These are phyloP conservation scores for Sturmia bella DNA, from an alignment of 2,888 invertebrate genomes.

Conservation along the genomic window DNA sequence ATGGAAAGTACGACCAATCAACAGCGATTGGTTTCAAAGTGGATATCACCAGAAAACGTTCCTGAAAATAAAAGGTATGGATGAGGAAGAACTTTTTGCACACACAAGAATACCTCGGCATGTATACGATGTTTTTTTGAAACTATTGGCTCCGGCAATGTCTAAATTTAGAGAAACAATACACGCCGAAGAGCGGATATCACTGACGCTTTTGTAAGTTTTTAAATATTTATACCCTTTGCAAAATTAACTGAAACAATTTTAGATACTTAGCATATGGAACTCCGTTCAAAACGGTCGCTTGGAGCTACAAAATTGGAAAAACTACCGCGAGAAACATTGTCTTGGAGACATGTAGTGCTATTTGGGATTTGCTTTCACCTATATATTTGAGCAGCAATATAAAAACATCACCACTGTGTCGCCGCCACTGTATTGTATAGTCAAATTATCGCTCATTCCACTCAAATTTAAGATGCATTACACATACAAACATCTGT, in stretches of 20 bases:
- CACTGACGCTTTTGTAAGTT: slow-evolving; percentile 1
- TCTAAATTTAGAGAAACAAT: slow-evolving; percentile 1
- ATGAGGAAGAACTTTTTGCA: slow-evolving; percentile 33
- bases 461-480: too few species aligned
- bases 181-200: neutral
- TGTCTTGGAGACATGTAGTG: neutral
- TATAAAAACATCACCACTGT: slow-evolving; percentile 23
- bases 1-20: slow-evolving; percentile 11
- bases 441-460: too few species aligned
- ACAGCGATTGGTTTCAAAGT: slow-evolving; percentile 2
- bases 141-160: slow-evolving; percentile 15
- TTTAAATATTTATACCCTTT: neutral
- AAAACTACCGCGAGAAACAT: neutral
- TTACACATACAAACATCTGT: too few species aligned
- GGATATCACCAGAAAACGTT: slow-evolving; percentile 25
- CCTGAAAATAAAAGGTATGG: slow-evolving; percentile 32
- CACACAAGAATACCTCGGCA: slow-evolving; percentile 42
- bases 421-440: too few species aligned
- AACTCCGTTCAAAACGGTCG: neutral
- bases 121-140: slow-evolving; percentile 33
- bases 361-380: neutral
- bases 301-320: slow-evolving; percentile 22
- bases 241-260: neutral
- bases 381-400: neutral
- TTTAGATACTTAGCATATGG: neutral